Evolutionary conservation across 2,888 invertebrate genomes (phyloP).

Genomic region (Ornithoptera priamus): DNA sequence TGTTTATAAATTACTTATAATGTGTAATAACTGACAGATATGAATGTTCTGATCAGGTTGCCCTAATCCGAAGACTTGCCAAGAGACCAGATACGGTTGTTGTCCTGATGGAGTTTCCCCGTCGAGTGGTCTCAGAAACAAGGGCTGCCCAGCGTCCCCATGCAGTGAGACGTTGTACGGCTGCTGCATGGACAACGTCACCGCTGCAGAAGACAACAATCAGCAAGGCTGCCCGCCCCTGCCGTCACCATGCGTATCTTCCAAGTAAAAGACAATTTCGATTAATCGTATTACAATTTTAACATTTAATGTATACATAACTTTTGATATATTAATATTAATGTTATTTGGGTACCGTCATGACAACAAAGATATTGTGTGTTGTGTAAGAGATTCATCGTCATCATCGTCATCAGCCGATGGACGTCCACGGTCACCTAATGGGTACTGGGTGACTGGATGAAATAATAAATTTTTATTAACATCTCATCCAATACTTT

Average conservation of each 20-base stretch:
- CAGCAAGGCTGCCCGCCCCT: constrained; percentile 91
- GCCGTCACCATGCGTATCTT: constrained; percentile 76
- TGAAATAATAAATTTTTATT: not conserved
- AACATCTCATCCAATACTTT: constrained; percentile 9
- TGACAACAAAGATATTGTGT: too few species aligned
- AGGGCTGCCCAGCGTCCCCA: constrained; percentile 87
- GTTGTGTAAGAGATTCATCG: too few species aligned
- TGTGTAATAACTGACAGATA: not conserved
- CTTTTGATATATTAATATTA: too few species aligned
- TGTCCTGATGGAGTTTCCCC: constrained; percentile 91
- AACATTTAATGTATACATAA: too few species aligned
- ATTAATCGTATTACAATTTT: too few species aligned
- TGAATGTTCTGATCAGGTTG: constrained; percentile 76
- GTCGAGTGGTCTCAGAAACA: constrained; percentile 83
- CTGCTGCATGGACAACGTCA: constrained; percentile 89
- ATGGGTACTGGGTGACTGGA: too few species aligned
- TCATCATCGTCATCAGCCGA: not conserved
- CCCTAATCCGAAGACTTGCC: constrained; percentile 85
- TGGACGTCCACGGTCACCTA: not conserved
- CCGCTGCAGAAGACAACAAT: constrained; percentile 89
- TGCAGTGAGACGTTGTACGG: constrained; percentile 91
- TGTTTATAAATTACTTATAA: too few species aligned
- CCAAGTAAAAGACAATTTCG: constrained; percentile 60
- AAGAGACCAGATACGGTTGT: constrained; percentile 88
- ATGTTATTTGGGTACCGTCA: too few species aligned